Conservation (phyloP, 2,888 invertebrate genomes). For the Heliconius sara region DNA sequence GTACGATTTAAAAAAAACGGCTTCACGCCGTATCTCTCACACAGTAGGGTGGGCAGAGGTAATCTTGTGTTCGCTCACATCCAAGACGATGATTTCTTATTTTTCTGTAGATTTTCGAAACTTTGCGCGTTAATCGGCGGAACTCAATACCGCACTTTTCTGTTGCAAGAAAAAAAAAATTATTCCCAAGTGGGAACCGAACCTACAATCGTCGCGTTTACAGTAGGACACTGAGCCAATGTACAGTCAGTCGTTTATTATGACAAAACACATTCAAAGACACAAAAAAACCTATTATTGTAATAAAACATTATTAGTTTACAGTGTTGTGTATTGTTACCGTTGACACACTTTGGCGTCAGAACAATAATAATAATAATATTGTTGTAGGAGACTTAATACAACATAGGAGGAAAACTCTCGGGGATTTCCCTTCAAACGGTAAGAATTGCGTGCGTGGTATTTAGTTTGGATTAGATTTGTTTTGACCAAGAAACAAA, state of each 20-base stretch:
- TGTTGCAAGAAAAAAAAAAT: no score
- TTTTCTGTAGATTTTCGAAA: no score
- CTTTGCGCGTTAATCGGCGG: no score
- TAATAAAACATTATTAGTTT: not conserved
- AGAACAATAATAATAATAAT: not conserved
- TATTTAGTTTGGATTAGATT: not conserved
- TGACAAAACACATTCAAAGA: not conserved
- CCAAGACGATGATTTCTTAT: no score
- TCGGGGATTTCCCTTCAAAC: constrained; percentile 19
- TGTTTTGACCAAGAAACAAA: not conserved
- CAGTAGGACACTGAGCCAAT: no score
- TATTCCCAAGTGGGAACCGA: no score
- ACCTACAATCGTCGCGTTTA: no score
- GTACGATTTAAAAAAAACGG: not conserved
- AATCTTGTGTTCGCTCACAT: no score
- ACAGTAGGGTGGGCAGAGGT: no score
- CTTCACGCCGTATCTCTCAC: no score
- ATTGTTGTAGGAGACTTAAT: not conserved
- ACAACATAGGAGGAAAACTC: constrained; percentile 14
- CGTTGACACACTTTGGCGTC: not conserved
- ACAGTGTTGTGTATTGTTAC: not conserved
- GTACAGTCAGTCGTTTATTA: not conserved
- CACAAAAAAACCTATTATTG: not conserved
- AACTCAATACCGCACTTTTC: no score
- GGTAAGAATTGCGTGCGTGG: not conserved